Evolutionary conservation across 2,113 vertebrate species (phyloP).

Genomic region (Apeltes quadracus): DNA sequence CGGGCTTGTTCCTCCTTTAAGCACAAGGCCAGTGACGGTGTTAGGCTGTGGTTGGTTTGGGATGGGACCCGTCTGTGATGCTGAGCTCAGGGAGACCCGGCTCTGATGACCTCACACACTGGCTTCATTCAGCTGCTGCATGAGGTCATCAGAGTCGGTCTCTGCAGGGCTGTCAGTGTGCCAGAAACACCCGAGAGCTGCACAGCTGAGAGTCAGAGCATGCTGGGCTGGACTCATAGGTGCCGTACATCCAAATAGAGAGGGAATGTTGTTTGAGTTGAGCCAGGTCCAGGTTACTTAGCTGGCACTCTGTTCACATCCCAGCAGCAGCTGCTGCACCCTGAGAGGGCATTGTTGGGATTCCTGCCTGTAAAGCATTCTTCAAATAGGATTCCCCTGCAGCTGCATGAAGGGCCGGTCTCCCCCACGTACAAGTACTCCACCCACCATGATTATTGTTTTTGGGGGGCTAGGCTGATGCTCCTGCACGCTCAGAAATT

Average conservation of each 20-base stretch:
- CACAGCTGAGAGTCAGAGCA: constrained; percentile 29
- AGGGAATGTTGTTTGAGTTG: neutral
- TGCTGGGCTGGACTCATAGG: constrained; percentile 13
- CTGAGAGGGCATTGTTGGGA: constrained; percentile 69
- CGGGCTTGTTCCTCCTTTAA: constrained; percentile 26
- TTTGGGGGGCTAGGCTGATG: constrained; percentile 39
- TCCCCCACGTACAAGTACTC: constrained; percentile 39
- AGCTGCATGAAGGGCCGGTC: constrained; percentile 33
- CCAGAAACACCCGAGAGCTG: constrained; percentile 17
- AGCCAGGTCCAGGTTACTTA: constrained; percentile 5
- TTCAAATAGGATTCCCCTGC: constrained; percentile 54
- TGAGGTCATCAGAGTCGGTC: constrained; percentile 68
- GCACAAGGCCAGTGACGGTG: constrained; percentile 39
- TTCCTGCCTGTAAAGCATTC: constrained; percentile 61
- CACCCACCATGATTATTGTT: constrained; percentile 63
- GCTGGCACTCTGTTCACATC: constrained; percentile 35
- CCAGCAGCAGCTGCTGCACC: constrained; percentile 37
- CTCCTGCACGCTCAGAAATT: constrained; percentile 1
- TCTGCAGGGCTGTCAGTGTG: constrained; percentile 36
- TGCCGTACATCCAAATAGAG: neutral
- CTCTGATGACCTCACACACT: constrained; percentile 75
- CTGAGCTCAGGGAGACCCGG: constrained; percentile 36
- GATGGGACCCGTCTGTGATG: constrained; percentile 37
- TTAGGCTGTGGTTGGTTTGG: constrained; percentile 32
- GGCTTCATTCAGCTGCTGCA: constrained; percentile 62